Evolutionary conservation across 2,888 invertebrate genomes (phyloP).

Genomic region (Syrphus vitripennis): DNA sequence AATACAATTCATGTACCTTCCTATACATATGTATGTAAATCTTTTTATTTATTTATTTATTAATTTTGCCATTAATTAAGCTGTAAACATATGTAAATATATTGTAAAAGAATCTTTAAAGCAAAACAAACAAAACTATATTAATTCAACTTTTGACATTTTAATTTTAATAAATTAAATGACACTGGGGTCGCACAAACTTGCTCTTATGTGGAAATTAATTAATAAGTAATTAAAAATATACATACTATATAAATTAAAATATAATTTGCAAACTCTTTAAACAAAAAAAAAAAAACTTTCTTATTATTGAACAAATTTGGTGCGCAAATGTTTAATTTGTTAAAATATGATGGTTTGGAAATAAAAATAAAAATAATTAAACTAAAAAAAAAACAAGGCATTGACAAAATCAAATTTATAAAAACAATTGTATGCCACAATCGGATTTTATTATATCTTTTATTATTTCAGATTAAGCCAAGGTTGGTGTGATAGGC

Average conservation of each 20-base stretch:
- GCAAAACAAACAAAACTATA: background rate
- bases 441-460: too few relatives aligned
- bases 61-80: background rate
- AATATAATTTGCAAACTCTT: background rate
- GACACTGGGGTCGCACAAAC: background rate
- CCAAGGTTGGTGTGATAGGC: too few relatives aligned
- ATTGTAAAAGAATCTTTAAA: background rate
- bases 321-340: too few relatives aligned
- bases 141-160: background rate
- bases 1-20: background rate
- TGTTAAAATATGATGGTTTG: too few relatives aligned
- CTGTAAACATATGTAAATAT: background rate
- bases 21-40: too few relatives aligned
- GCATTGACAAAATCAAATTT: too few relatives aligned
- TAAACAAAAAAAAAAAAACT: too few relatives aligned
- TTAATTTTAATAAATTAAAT: background rate
- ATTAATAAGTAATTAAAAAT: background rate
- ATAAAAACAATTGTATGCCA: too few relatives aligned
- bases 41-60: background rate
- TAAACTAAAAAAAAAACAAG: too few relatives aligned
- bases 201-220: background rate
- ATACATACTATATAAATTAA: background rate
- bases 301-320: too few relatives aligned
- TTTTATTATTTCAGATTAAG: too few relatives aligned
- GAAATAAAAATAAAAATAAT: too few relatives aligned